Conservation (phyloP, 2,797 vertebrate genomes). For the Tragelaphus eurycerus region DNA sequence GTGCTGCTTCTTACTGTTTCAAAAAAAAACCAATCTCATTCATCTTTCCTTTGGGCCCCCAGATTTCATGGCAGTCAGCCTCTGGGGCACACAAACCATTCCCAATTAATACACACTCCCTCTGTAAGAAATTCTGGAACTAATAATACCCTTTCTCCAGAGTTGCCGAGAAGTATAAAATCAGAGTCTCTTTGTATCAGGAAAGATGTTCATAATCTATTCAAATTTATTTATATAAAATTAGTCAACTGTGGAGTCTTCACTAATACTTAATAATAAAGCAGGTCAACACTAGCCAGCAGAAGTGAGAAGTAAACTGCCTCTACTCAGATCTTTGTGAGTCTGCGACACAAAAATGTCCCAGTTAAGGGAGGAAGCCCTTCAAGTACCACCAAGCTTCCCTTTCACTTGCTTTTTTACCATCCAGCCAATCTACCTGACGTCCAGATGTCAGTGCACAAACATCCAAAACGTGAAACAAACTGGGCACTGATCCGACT, state of each 20-base stretch:
- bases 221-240: neutral
- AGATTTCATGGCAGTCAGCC: neutral
- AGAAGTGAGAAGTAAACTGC: neutral
- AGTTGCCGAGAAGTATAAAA: neutral
- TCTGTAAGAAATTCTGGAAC: neutral
- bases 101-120: neutral
- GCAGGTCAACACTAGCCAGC: neutral
- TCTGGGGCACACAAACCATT: neutral
- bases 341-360: neutral
- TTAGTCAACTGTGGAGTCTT: neutral
- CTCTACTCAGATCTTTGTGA: neutral
- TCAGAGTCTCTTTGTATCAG: neutral
- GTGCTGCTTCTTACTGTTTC: neutral
- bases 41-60: neutral
- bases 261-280: neutral
- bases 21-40: neutral
- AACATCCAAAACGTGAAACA: neutral
- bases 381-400: neutral
- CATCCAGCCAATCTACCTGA: neutral
- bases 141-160: neutral
- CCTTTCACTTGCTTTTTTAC: neutral
- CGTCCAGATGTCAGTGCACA: neutral
- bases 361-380: neutral
- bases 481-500: neutral
- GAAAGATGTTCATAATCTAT: neutral